Evolutionary conservation across 2,888 invertebrate genomes (phyloP).

Genomic region (Calameuta filiformis): DNA sequence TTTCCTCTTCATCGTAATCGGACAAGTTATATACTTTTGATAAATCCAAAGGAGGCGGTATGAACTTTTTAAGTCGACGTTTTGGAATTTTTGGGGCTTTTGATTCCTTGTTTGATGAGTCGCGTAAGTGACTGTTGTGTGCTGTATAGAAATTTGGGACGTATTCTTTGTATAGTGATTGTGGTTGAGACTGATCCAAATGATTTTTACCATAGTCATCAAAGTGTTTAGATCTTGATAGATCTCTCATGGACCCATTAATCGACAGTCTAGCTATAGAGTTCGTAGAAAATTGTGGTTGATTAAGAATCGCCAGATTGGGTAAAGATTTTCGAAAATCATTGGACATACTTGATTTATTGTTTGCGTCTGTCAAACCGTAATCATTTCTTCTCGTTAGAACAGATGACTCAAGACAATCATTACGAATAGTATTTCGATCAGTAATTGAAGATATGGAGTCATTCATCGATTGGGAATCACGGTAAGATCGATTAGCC

Average conservation of each 20-base stretch:
- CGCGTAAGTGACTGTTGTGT: constrained; percentile 27
- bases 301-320: constrained; percentile 20
- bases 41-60: constrained; percentile 45
- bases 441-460: neutral
- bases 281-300: neutral
- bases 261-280: constrained; percentile 30
- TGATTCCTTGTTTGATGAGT: constrained; percentile 27
- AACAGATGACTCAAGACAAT: neutral
- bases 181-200: neutral
- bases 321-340: constrained; percentile 34
- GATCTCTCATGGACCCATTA: constrained; percentile 29
- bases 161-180: neutral
- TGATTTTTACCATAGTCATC: neutral
- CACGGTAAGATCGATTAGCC: neutral
- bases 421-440: neutral
- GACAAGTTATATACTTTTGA: constrained; percentile 33
- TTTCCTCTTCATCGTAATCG: constrained; percentile 38
- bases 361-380: neutral
- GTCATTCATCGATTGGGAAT: neutral
- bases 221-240: neutral
- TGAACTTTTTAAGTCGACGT: constrained; percentile 9
- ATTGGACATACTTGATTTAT: neutral
- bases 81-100: constrained; percentile 14
- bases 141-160: neutral
- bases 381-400: neutral